phyloP scores from a whole-genome alignment of 2,113 vertebrate species.

The Hydropotes inermis region DNA sequence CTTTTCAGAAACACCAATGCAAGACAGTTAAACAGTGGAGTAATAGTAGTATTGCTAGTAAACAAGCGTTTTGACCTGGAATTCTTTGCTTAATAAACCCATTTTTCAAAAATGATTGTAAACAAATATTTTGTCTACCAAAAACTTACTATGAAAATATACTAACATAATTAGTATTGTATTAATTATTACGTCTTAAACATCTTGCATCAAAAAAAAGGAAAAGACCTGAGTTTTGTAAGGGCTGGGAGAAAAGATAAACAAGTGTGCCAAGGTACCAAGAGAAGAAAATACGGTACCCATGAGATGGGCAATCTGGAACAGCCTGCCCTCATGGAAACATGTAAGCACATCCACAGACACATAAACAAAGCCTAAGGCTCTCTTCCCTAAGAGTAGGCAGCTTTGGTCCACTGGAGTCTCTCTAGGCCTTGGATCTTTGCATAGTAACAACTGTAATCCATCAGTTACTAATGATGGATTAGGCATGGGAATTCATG shows the following conservation, averaged over 20 bases:
- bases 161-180: not conserved
- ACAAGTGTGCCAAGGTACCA: not conserved
- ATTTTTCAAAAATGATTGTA: not conserved
- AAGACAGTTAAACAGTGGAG: not conserved
- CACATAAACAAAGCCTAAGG: not conserved
- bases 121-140: not conserved
- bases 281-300: not conserved
- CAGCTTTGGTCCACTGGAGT: not conserved
- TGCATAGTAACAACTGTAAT: not conserved
- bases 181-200: not conserved
- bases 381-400: not conserved
- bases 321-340: not conserved
- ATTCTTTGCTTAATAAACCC: not conserved
- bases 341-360: fast-evolving
- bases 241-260: not conserved
- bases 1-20: not conserved
- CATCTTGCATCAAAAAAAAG: not conserved
- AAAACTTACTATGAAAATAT: not conserved
- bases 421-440: not conserved
- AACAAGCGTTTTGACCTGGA: not conserved
- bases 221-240: not conserved
- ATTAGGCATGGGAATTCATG: not conserved
- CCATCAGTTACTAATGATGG: not conserved
- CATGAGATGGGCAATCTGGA: fast-evolving
- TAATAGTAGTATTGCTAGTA: not conserved